A percentile compares a stretch with the other conserved stretches of the same genome.
phyloP scores from a whole-genome alignment of 2,797 vertebrate genomes.

The Urosaurus nigricauda region DNA sequence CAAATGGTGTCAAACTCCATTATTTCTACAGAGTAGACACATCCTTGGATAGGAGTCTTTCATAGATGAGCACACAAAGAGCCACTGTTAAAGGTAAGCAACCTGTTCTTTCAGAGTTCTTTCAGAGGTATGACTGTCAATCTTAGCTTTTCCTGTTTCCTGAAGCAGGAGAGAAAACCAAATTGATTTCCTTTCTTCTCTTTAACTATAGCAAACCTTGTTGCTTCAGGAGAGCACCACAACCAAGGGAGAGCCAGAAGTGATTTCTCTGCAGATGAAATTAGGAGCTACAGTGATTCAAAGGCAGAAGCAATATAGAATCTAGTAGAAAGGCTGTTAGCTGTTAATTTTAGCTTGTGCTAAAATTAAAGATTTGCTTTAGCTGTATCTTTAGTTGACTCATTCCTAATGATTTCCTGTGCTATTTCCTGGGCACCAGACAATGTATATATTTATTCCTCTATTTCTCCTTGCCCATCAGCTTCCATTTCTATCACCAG shows the following conservation, averaged over 20 bases:
- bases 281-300: neutral
- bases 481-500: neutral
- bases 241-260: neutral
- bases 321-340: neutral
- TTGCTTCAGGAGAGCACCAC: neutral
- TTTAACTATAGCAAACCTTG: neutral
- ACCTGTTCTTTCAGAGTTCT: neutral
- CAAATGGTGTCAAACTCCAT: too few species aligned
- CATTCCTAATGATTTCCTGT: neutral
- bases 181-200: neutral
- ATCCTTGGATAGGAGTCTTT: neutral
- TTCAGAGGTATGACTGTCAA: too few species aligned
- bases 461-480: neutral
- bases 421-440: neutral
- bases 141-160: neutral
- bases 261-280: neutral
- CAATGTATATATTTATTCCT: neutral
- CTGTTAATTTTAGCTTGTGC: neutral
- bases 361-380: conserved; percentile 12
- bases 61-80: too few species aligned
- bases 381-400: neutral
- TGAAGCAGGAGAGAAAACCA: neutral
- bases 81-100: too few species aligned
- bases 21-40: too few species aligned
- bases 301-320: too few species aligned